phyloP scores from a whole-genome alignment of 2,113 vertebrate genomes.

The Pseudopipra pipra region DNA sequence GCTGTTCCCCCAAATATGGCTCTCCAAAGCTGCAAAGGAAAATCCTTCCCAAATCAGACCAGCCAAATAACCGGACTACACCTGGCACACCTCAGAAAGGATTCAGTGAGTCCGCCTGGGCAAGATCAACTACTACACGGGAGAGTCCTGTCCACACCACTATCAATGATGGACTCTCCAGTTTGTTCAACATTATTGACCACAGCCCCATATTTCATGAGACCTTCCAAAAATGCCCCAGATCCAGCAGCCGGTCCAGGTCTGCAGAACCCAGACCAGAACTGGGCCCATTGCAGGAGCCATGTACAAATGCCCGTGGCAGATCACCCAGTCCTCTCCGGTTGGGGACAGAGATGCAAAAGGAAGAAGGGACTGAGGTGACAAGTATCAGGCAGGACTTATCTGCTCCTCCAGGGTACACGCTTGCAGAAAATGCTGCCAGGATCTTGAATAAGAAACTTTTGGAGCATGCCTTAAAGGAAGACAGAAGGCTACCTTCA shows the following conservation, averaged over 20 bases:
- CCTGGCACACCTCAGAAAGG: constrained; percentile 86
- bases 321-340: constrained; percentile 92
- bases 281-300: constrained; percentile 77
- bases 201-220: constrained; percentile 88
- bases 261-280: constrained; percentile 76
- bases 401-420: constrained; percentile 90
- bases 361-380: constrained; percentile 85
- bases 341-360: constrained; percentile 79
- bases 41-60: constrained; percentile 75
- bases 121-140: constrained; percentile 93
- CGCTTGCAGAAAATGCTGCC: constrained; percentile 88
- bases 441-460: constrained; percentile 93
- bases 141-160: constrained; percentile 97
- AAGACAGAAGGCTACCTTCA: constrained; percentile 80
- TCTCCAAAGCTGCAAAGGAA: constrained; percentile 96
- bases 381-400: constrained; percentile 88
- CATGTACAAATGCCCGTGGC: constrained; percentile 76
- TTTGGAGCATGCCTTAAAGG: constrained; percentile 89
- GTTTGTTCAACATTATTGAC: constrained; percentile 98
- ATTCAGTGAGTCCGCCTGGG: constrained; percentile 95
- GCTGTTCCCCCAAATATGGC: constrained; percentile 96
- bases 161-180: constrained; percentile 97
- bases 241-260: constrained; percentile 84
- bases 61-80: constrained; percentile 72
- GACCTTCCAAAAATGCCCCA: constrained; percentile 82